Conservation (phyloP, 2,797 vertebrate genomes). For the Channallabes apus region DNA sequence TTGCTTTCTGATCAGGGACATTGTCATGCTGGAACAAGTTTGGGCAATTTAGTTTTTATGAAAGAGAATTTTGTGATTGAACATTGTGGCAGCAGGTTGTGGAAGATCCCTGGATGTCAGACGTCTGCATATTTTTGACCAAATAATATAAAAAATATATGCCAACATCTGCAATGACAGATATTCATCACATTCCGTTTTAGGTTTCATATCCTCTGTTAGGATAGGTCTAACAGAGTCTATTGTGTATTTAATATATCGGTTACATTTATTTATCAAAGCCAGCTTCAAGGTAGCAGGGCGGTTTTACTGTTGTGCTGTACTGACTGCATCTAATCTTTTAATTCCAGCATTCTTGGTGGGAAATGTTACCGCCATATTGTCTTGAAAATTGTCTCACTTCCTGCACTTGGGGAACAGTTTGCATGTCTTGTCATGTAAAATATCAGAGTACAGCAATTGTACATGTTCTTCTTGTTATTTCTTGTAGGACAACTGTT, state of each 20-base stretch:
- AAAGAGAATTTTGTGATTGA: neutral
- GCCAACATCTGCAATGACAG: neutral
- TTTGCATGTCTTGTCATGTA: neutral
- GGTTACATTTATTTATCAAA: neutral
- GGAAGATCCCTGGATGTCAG: neutral
- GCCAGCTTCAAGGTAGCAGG: neutral
- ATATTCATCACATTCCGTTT: neutral
- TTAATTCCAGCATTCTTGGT: neutral
- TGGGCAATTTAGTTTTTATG: neutral
- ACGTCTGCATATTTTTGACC: neutral
- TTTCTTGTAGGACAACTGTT: neutral
- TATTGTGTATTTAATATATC: neutral
- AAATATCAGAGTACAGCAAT: neutral
- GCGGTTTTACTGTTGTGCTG: neutral
- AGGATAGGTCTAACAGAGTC: neutral
- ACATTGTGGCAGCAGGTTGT: neutral
- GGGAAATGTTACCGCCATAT: neutral
- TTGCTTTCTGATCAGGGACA: neutral
- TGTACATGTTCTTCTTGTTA: neutral
- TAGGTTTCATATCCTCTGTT: neutral
- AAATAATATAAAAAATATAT: too few species aligned
- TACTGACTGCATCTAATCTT: neutral
- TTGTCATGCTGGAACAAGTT: neutral
- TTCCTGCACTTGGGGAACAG: neutral
- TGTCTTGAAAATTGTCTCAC: neutral